Conservation (phyloP, 2,113 vertebrate genomes). For the Coturnix japonica region DNA sequence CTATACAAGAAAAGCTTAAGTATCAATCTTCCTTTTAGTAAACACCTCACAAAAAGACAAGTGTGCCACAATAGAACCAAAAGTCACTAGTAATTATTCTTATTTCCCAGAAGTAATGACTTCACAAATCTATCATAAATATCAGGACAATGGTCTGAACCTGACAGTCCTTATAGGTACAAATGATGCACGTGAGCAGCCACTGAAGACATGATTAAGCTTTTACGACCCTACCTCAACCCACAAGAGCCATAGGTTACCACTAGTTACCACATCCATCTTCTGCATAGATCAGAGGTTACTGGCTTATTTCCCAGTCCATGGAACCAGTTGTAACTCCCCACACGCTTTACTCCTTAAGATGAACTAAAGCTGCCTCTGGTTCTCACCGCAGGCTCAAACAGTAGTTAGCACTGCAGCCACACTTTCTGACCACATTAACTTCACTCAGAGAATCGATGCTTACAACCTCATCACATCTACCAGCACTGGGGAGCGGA, state of each 20-base stretch:
- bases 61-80: neutral
- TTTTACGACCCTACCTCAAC: neutral
- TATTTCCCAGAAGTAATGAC: neutral
- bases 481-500: accelerated
- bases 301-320: neutral
- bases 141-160: neutral
- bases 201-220: neutral
- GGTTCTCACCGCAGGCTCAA: neutral
- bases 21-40: neutral
- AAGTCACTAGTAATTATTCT: neutral
- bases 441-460: neutral
- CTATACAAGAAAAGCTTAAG: neutral
- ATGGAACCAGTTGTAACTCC: neutral
- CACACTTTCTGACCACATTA: neutral
- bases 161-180: neutral
- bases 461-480: accelerated
- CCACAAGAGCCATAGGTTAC: neutral
- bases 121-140: neutral
- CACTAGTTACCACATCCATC: neutral
- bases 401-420: neutral
- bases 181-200: neutral
- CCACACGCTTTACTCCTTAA: neutral
- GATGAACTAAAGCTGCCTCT: neutral
- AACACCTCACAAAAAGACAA: neutral
- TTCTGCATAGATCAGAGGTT: neutral